Evolutionary conservation across 2,888 invertebrate genomes (phyloP), one percentile per base, ranked within the genome.

Genomic region (Argyra leucocephala): DNA sequence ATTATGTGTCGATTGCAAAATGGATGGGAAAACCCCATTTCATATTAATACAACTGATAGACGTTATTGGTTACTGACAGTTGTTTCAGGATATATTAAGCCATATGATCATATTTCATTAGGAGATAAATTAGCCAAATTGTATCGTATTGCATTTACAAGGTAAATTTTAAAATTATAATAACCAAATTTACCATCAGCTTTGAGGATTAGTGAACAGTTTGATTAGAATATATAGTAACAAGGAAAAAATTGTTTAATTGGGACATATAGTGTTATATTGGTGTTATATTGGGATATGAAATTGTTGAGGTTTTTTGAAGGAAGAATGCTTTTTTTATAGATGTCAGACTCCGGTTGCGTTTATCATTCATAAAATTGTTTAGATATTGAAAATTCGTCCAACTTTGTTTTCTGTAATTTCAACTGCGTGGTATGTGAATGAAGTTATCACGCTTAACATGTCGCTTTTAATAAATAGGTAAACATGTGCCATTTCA

Each of bases 1-100:
- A 2, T 70, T 73, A 62, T 77, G 78, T 73, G 65, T 68, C 23
- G 69, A 71, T 63, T 75, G 74, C 62, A 70, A 70, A n/a, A 72
- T 70, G 3, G 71, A 70, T n/a, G 72, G 72, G 23, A 72, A 74
- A 69, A 73, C 75, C 3, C 76, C 78, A 7, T 67, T 75, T 3
- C 78, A 77, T 65, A 75, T 76, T 64, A 76, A 76, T 6, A 71
- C 78, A 23, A 86, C 86, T 18, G 88, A 88, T 74, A 81, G 86
- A 65, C 84, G 90, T 63, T 93, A 90, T 79, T 93, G 92, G 92
- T 80, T 93, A 65, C 77, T 92, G 48, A 93, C 92, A 1, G 88
- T 91, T 65, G 84, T 91, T 70, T 83, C 84, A 63, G 85, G 80
- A 1, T 78, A 78, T 68, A 76, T 79, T 65, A 81, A 69, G 72